phyloP scores from a whole-genome alignment of 2,888 invertebrate species.

The Sympetrum striolatum region DNA sequence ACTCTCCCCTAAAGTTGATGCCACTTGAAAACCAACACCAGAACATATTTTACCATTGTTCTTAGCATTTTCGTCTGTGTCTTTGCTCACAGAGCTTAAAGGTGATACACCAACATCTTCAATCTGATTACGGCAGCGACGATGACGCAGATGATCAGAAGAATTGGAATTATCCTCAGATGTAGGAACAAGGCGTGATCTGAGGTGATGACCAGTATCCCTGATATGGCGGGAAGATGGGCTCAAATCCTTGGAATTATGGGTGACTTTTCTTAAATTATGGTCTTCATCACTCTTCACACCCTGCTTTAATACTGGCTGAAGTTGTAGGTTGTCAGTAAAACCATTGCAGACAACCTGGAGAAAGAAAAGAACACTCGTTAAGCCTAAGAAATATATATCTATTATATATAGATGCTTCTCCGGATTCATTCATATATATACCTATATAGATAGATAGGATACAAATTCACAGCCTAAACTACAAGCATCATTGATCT shows the following conservation, averaged over 20 bases:
- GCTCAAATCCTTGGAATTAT: not conserved
- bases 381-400: no score
- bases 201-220: conserved; percentile 24
- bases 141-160: not conserved
- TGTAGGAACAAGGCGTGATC: conserved; percentile 18
- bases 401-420: no score
- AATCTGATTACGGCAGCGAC: conserved; percentile 7
- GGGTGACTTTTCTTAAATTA: not conserved
- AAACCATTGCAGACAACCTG: conserved; percentile 32
- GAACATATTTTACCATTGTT: conserved; percentile 40
- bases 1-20: conserved; percentile 51
- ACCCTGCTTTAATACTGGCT: conserved; percentile 15
- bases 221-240: not conserved
- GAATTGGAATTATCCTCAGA: conserved; percentile 17
- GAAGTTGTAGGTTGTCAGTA: not conserved
- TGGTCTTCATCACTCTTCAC: not conserved
- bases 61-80: not conserved
- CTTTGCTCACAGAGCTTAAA: not conserved
- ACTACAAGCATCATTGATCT: no score
- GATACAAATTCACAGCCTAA: no score
- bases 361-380: not conserved
- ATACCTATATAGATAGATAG: no score
- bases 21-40: conserved; percentile 49
- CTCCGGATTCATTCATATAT: no score
- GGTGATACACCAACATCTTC: not conserved